These are phyloP conservation scores for Brachyhypopomus gauderio DNA, from an alignment of 2,113 vertebrate genomes.

Conservation along the genomic window DNA sequence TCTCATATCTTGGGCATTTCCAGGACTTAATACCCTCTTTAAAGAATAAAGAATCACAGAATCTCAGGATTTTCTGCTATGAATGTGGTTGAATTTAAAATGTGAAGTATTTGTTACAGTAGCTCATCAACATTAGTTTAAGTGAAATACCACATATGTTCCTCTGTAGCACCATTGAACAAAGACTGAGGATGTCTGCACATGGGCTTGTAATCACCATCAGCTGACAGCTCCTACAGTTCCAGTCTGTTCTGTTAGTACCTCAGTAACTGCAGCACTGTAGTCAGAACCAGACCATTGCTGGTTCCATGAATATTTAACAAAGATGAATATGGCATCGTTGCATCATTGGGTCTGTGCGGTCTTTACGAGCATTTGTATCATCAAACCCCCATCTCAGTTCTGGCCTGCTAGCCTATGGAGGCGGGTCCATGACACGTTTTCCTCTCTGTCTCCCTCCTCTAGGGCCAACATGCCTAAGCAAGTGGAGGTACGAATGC, in stretches of 20 bases:
- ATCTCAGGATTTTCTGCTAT: neutral
- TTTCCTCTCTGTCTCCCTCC: slow-evolving; percentile 5
- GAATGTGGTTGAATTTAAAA: neutral
- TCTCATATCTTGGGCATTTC: too few relatives aligned
- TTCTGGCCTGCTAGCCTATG: too few relatives aligned
- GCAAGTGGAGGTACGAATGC: slow-evolving; percentile 98
- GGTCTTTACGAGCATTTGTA: too few relatives aligned
- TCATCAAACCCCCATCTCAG: too few relatives aligned
- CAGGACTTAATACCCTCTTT: too few relatives aligned
- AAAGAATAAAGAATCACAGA: too few relatives aligned
- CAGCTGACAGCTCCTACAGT: slow-evolving; percentile 35
- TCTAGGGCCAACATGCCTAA: slow-evolving; percentile 96
- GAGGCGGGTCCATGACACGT: neutral
- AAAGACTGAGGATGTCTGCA: slow-evolving; percentile 17
- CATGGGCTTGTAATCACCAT: slow-evolving; percentile 53
- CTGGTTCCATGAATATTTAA: neutral
- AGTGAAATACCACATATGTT: slow-evolving; percentile 14
- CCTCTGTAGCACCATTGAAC: slow-evolving; percentile 41
- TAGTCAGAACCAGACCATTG: neutral
- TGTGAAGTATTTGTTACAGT: slow-evolving; percentile 1
- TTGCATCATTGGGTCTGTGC: too few relatives aligned
- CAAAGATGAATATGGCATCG: too few relatives aligned
- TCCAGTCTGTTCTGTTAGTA: slow-evolving; percentile 62
- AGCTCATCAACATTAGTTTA: slow-evolving; percentile 11
- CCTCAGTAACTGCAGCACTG: neutral